Base-by-base conservation (phyloP, 2,888 invertebrate species). In the Cordilura impudica region DNA sequence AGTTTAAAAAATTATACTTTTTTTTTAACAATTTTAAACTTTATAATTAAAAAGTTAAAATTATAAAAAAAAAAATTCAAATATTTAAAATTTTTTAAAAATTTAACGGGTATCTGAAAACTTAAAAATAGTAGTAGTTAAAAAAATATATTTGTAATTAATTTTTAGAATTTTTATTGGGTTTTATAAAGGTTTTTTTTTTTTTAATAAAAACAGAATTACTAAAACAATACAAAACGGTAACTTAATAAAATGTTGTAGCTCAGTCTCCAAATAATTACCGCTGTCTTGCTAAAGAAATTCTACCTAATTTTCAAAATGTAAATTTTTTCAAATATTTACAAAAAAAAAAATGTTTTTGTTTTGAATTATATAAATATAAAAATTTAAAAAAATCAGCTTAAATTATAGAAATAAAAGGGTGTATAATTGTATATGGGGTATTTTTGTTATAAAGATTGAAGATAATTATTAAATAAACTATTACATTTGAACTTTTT, bases 191-290 rank as follows among this genome's bases (percentile, higher is more conserved):
- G 26, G 49, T 61, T 31, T 26, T 47, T 58, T 26, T 60, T 54
- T 69, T 61, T 8, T 29, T 39, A 51, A 60, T 35, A 47, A 56
- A 45, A 23, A 19, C 66, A 49, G 39, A 60, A 70, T 47, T 16
- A 51, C 23, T n/a, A 60, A 74, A 74, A 73, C 73, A 78, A 78
- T 86, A 85, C 84, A 85, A 82, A 84, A 84, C 87, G 87, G 86
- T 85, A 88, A 88, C 87, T 85, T 87, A 87, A 88, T 67, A 70
- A 88, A 87, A 87, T 88, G 88, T 88, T 88, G 89, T 88, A 89
- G 87, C 88, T 89, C 89, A 89, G 88, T 88, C 88, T 88, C 88
- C 88, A 89, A 86, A 85, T 85, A 63, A 87, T 88, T 87, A 87
- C 87, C 88, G 88, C 82, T 81, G 83, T 77, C 67, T 84, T 83